A percentile compares a stretch with the other conserved stretches of the same genome.
phyloP scores from a whole-genome alignment of 2,888 invertebrate species.

The Mimas tiliae region DNA sequence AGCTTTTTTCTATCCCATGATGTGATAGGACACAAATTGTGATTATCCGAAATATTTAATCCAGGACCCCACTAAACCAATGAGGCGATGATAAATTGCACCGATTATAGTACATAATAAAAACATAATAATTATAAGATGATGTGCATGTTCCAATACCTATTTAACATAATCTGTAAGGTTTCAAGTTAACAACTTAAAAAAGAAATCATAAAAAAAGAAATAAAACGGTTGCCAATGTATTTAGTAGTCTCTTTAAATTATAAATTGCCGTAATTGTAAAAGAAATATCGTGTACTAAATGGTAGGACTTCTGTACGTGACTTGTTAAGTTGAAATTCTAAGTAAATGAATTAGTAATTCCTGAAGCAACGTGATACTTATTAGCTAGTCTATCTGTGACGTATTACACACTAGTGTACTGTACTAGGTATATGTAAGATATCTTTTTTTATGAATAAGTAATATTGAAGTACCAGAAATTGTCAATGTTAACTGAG shows the following conservation, averaged over 20 bases:
- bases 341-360: constrained; percentile 35
- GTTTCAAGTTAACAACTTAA: not conserved
- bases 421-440: no score
- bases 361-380: not conserved
- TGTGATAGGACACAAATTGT: no score
- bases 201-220: not conserved
- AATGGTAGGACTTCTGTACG: constrained; percentile 47
- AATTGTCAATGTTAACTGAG: no score
- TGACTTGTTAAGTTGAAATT: constrained; percentile 52
- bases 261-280: constrained; percentile 50
- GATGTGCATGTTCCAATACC: not conserved
- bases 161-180: no score
- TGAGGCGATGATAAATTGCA: no score
- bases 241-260: constrained; percentile 54
- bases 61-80: no score
- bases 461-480: no score
- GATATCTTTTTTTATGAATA: no score
- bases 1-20: no score
- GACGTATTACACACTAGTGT: not conserved
- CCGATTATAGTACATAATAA: no score
- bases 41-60: no score
- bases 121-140: no score
- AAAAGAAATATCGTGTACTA: constrained; percentile 50
- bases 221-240: constrained; percentile 45
- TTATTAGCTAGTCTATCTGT: not conserved